These are phyloP conservation scores for Alaudala cheleensis DNA, from an alignment of 2,113 vertebrate species.

Conservation along the genomic window DNA sequence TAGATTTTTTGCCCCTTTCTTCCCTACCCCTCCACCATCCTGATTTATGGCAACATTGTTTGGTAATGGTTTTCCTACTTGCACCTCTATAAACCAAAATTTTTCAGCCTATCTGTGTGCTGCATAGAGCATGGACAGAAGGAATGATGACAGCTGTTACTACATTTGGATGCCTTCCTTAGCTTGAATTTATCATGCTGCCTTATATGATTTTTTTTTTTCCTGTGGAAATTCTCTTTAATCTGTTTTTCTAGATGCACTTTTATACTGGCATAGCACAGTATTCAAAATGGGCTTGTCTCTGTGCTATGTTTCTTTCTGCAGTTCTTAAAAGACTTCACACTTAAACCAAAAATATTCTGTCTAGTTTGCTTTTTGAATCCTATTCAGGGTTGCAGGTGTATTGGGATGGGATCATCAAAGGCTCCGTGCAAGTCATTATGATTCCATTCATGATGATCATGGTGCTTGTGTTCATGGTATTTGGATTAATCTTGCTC, in stretches of 20 bases:
- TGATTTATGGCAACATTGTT: neutral
- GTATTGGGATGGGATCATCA: neutral
- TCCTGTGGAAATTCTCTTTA: neutral
- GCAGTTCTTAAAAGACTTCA: neutral
- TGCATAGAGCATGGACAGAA: neutral
- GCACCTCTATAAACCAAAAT: neutral
- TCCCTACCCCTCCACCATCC: no score
- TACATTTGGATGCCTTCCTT: neutral
- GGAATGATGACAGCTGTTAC: neutral
- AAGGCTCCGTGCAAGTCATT: neutral
- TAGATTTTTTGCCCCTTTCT: neutral
- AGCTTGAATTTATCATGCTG: neutral
- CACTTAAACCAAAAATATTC: neutral
- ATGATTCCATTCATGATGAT: neutral
- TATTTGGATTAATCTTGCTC: neutral
- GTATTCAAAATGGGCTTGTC: neutral
- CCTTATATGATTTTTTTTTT: neutral
- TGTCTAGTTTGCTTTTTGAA: neutral
- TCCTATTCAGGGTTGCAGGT: neutral
- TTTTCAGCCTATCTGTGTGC: neutral
- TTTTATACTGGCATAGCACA: neutral
- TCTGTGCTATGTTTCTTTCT: neutral
- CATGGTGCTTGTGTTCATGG: neutral
- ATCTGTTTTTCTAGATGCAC: neutral
- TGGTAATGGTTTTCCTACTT: neutral